Evolutionary conservation across 2,888 invertebrate species (phyloP).

Genomic region (Achlya flavicornis): DNA sequence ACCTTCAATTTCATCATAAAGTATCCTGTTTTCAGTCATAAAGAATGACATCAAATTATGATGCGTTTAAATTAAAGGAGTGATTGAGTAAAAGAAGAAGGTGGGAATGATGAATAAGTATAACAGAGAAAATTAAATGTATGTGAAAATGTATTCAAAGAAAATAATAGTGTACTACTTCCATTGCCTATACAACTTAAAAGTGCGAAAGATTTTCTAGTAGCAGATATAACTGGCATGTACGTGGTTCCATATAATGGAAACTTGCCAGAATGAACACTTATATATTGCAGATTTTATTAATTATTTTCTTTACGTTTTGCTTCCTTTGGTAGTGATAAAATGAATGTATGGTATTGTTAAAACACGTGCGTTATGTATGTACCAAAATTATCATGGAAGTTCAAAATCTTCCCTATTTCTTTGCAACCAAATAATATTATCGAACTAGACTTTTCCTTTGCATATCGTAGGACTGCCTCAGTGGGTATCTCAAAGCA

Average conservation of each 20-base stretch:
- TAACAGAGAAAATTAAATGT: background rate
- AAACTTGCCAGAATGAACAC: background rate
- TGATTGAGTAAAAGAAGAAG: too few species aligned
- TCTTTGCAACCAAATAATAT: too few species aligned
- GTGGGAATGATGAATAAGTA: too few species aligned
- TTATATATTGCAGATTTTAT: background rate
- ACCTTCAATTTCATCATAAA: too few species aligned
- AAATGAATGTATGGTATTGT: background rate
- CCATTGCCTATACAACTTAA: too few species aligned
- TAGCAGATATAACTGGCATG: background rate
- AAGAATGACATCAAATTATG: too few species aligned
- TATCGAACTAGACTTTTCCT: too few species aligned
- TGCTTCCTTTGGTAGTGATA: background rate
- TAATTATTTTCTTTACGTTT: background rate
- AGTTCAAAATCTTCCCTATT: background rate
- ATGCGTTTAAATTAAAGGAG: too few species aligned
- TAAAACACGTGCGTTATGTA: background rate
- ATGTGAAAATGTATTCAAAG: too few species aligned
- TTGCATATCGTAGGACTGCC: background rate
- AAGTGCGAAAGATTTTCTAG: too few species aligned
- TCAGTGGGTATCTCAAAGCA: background rate
- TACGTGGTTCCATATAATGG: background rate
- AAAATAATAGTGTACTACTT: too few species aligned
- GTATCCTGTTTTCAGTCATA: too few species aligned
- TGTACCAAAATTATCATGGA: background rate